Conservation (phyloP, 2,113 vertebrate species). For the Ctenomys sociabilis region DNA sequence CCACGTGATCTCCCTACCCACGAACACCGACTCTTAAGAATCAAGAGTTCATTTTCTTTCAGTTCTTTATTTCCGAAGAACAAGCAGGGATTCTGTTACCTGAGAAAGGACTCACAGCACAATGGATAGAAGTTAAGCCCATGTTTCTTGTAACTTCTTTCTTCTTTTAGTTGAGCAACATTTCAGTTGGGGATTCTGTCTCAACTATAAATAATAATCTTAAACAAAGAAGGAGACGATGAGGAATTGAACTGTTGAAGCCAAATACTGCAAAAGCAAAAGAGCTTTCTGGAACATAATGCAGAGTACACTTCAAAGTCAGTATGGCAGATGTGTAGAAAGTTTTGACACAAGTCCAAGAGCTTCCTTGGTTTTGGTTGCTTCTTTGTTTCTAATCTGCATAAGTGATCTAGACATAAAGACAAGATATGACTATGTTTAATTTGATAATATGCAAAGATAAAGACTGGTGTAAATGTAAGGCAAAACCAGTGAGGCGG, state of each 20-base stretch:
- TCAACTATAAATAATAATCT: conserved; percentile 18
- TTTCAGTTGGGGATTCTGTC: conserved; percentile 5
- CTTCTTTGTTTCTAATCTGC: conserved; percentile 64
- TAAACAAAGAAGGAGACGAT: conserved; percentile 55
- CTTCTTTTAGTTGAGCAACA: conserved; percentile 8
- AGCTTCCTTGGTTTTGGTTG: conserved; percentile 34
- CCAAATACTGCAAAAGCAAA: conserved; percentile 45
- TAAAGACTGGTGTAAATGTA: conserved; percentile 50
- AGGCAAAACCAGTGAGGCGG: conserved; percentile 35
- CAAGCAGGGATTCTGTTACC: neutral
- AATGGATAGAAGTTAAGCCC: conserved; percentile 28
- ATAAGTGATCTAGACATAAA: conserved; percentile 60
- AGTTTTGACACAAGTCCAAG: conserved; percentile 54
- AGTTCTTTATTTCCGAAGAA: neutral
- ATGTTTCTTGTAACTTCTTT: neutral
- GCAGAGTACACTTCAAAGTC: conserved; percentile 60
- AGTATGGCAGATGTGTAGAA: conserved; percentile 57
- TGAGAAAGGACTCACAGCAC: neutral
- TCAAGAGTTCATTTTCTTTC: neutral
- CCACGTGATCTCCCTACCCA: too few species aligned
- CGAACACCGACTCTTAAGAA: neutral
- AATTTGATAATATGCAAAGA: conserved; percentile 61
- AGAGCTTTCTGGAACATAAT: conserved; percentile 69
- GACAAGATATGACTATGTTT: conserved; percentile 70
- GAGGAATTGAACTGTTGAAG: conserved; percentile 5